Evolutionary conservation across 2,888 invertebrate species (phyloP).

Genomic region (Acrobeloides nanus): DNA sequence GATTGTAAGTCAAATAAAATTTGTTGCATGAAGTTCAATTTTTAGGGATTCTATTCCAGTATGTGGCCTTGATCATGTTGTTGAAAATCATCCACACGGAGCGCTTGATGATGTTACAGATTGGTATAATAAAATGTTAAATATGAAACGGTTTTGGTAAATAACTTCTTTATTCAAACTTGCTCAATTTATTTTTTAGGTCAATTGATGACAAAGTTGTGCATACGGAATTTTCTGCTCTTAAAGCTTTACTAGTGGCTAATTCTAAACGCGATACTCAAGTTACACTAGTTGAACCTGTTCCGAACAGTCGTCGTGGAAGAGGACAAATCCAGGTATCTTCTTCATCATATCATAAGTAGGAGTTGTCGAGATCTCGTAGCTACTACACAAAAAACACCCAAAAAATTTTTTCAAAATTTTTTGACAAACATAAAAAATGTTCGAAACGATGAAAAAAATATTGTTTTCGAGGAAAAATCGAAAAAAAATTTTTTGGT

Average conservation of each 20-base stretch:
- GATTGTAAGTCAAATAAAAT: constrained; percentile 5
- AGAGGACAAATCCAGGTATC: constrained; percentile 32
- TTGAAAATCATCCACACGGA: constrained; percentile 87
- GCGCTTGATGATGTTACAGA: constrained; percentile 70
- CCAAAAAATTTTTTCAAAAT: too few species aligned
- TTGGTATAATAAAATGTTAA: constrained; percentile 64
- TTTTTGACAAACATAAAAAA: too few species aligned
- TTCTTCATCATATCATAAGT: background rate
- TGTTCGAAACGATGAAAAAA: too few species aligned
- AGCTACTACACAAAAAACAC: too few species aligned
- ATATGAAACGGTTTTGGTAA: constrained; percentile 59
- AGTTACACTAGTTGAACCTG: constrained; percentile 40
- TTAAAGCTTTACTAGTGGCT: constrained; percentile 34
- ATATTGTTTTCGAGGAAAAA: too few species aligned
- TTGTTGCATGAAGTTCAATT: background rate
- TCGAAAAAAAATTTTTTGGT: too few species aligned
- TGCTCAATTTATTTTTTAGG: background rate
- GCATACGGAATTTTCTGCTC: constrained; percentile 35
- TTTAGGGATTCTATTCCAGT: constrained; percentile 63
- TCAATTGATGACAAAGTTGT: constrained; percentile 35
- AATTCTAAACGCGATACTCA: constrained; percentile 36
- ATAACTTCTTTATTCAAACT: too few species aligned
- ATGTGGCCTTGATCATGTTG: constrained; percentile 86
- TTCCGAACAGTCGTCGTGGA: constrained; percentile 13
- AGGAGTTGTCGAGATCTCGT: too few species aligned